A percentile compares a stretch with the other conserved stretches of the same genome.
Conservation (phyloP, 2,113 vertebrate genomes). For the Rynchops niger region DNA sequence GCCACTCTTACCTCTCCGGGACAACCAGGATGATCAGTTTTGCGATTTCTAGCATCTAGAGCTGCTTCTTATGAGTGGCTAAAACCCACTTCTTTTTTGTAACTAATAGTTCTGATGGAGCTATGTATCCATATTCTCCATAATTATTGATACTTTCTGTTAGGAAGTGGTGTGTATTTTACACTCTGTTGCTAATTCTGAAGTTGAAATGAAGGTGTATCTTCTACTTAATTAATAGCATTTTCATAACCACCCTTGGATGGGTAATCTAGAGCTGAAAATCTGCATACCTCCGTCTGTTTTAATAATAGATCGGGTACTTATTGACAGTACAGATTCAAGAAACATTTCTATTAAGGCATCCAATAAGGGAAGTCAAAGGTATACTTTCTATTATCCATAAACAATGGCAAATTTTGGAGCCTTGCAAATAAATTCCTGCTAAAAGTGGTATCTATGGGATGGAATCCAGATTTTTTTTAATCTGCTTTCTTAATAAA, state of each 20-base stretch:
- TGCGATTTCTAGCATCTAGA: neutral
- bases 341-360: neutral
- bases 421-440: neutral
- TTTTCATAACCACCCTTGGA: neutral
- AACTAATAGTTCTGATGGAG: neutral
- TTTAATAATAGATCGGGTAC: neutral
- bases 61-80: neutral
- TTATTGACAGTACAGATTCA: neutral
- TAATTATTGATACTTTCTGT: neutral
- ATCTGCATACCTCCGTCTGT: neutral
- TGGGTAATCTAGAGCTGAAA: neutral
- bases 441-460: neutral
- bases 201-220: neutral
- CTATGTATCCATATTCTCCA: neutral
- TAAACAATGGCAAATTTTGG: neutral
- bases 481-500: neutral
- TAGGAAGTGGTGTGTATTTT: neutral
- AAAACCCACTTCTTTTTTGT: neutral
- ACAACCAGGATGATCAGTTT: neutral
- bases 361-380: neutral
- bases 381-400: neutral
- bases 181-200: neutral
- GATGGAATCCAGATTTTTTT: neutral
- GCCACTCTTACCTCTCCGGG: neutral
- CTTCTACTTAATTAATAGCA: neutral